A percentile compares a stretch with the other conserved stretches of the same genome.
Conservation (phyloP, 1,140 invertebrate genomes). For the Drosophila lowei region DNA sequence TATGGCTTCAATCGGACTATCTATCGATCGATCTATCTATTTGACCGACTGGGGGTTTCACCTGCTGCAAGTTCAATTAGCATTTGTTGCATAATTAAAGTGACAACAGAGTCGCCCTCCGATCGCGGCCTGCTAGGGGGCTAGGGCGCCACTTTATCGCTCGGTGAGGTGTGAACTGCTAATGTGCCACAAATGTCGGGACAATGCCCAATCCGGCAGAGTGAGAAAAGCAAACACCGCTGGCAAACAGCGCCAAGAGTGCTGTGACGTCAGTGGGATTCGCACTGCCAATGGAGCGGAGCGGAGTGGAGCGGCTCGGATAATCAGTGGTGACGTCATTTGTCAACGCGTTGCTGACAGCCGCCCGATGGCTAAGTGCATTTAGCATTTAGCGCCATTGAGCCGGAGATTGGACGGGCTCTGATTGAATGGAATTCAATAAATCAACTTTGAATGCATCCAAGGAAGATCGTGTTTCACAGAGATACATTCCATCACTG, state of each 20-base stretch:
- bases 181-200: constrained; percentile 49
- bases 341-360: constrained; percentile 59
- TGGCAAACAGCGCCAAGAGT: constrained; percentile 14
- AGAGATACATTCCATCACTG: constrained; percentile 33
- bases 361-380: constrained; percentile 51
- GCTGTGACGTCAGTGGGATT: constrained; percentile 35
- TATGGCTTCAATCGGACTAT: constrained; percentile 37
- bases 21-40: constrained; percentile 14
- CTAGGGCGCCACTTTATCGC: constrained; percentile 54
- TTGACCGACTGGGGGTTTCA: constrained; percentile 30
- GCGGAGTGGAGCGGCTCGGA: neutral
- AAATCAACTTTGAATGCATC: constrained; percentile 47
- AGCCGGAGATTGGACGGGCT: constrained; percentile 9
- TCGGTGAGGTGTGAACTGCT: constrained; percentile 59
- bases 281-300: constrained; percentile 34
- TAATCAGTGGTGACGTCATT: constrained; percentile 66
- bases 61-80: constrained; percentile 59
- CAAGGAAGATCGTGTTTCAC: constrained; percentile 23
- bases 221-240: constrained; percentile 20
- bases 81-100: constrained; percentile 52
- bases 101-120: constrained; percentile 44
- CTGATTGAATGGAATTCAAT: constrained; percentile 61
- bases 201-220: constrained; percentile 1
- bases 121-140: constrained; percentile 7
- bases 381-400: constrained; percentile 58